Evolutionary conservation across 2,113 vertebrate species (phyloP).

Genomic region (Elephantulus edwardii): DNA sequence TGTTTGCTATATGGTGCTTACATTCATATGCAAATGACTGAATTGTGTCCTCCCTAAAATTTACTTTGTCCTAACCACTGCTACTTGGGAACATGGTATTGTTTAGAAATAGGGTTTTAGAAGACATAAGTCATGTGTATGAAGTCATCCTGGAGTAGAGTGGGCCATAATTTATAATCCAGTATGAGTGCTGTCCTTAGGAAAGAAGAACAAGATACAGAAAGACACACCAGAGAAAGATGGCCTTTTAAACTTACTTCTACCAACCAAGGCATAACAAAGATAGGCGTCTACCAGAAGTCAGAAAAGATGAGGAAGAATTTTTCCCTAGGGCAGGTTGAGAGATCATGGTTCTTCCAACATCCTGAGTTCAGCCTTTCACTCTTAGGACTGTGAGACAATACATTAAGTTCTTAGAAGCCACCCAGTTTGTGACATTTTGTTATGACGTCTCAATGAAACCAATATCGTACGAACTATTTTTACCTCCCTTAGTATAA

Average conservation of each 20-base stretch:
- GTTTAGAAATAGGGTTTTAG: background rate
- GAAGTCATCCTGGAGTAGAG: background rate
- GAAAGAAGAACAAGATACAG: too few relatives aligned
- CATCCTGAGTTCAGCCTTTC: background rate
- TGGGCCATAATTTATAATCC: too few relatives aligned
- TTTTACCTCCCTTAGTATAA: too few relatives aligned
- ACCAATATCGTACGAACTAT: too few relatives aligned
- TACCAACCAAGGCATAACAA: background rate
- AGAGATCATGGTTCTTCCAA: background rate
- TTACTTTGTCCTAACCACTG: background rate
- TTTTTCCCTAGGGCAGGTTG: background rate
- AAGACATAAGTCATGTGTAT: background rate
- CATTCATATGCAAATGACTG: background rate
- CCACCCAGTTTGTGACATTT: background rate
- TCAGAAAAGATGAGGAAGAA: background rate
- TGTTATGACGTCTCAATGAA: background rate
- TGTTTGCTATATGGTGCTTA: background rate
- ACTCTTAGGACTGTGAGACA: background rate
- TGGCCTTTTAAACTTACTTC: too few relatives aligned
- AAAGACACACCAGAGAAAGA: too few relatives aligned
- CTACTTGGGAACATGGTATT: background rate
- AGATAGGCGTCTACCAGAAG: background rate
- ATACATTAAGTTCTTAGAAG: background rate
- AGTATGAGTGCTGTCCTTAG: too few relatives aligned
- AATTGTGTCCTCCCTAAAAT: background rate